These are phyloP conservation scores for Anguilla obscura DNA, from an alignment of 2,797 vertebrate genomes.

Conservation along the genomic window DNA sequence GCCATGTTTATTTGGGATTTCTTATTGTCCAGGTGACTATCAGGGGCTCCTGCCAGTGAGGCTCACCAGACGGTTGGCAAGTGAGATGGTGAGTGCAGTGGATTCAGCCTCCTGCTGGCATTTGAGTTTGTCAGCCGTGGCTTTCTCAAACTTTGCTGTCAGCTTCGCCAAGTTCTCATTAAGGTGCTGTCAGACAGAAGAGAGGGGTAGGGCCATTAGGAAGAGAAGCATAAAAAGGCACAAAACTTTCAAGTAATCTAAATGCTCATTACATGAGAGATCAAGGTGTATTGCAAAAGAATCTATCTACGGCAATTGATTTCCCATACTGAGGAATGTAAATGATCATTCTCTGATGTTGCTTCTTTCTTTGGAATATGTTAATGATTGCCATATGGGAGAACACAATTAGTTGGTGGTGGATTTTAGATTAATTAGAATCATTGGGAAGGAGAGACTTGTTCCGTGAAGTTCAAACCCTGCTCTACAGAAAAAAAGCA, in stretches of 20 bases:
- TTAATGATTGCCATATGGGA: slow-evolving; percentile 69
- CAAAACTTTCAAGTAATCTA: slow-evolving; percentile 41
- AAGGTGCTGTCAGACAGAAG: slow-evolving; percentile 72
- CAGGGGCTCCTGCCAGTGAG: slow-evolving; percentile 19
- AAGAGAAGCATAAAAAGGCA: slow-evolving; percentile 28
- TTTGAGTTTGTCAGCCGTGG: slow-evolving; percentile 87
- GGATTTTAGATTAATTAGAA: slow-evolving; percentile 59
- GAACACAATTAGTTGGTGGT: slow-evolving; percentile 69
- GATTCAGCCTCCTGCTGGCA: slow-evolving; percentile 90
- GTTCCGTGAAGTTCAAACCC: not conserved
- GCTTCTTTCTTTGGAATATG: slow-evolving; percentile 61
- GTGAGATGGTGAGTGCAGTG: slow-evolving; percentile 82
- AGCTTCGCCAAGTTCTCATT: slow-evolving; percentile 90
- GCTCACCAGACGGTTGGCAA: slow-evolving; percentile 94
- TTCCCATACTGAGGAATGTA: slow-evolving; percentile 45
- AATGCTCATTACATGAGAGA: slow-evolving; percentile 39
- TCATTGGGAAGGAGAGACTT: not conserved
- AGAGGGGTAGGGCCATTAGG: slow-evolving; percentile 46
- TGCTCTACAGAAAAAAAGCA: not conserved
- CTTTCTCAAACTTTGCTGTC: slow-evolving; percentile 89
- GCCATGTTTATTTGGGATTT: slow-evolving; percentile 6
- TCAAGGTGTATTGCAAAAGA: slow-evolving; percentile 51
- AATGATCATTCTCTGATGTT: slow-evolving; percentile 53
- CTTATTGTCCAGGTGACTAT: slow-evolving; percentile 23
- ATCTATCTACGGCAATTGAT: slow-evolving; percentile 34